Evolutionary conservation across 2,888 invertebrate species (phyloP), one percentile per base, ranked within the genome.

Genomic region (Andrena dorsata): DNA sequence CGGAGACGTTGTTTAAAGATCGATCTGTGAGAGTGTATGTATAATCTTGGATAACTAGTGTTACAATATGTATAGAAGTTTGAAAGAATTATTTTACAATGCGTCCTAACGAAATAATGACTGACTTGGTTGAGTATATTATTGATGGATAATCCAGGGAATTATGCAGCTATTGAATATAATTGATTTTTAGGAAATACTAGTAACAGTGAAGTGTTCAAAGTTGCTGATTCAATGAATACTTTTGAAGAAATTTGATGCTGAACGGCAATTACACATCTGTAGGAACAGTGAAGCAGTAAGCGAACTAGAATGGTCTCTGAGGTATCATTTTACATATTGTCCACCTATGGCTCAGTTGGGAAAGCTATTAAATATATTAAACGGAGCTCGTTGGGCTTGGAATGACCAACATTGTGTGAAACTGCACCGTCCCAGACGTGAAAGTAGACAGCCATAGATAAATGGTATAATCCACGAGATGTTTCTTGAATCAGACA

Each of bases 331-430:
- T 16, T 41, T 70, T 70, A 10, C 58, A 41, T 35, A 10, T 13
- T 35, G 41, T 58, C 26, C 13, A 30, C 30, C 20, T 13, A 20
- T 30, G 30, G 6, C 30, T 30, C 51, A 51, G 26, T 26, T 26
- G 58, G 58, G 58, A 26, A 28, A 58, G 58, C n/a, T 56, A 35
- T 7, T 71, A 61, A 61, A 71, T 49, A 71, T 49, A 71, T 49
- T 30, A 60, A 61, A 16, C 8, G 13, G 6, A 30, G 13, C 47
- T 49, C 16, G 23, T 23, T 61, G 16, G 28, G 8, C 23, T 47
- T 61, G 30, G 16, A 13, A 20, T 41, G 47, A 0, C 28, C 30
- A 8, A 60, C 16, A 64, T 23, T 16, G 16, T 3, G 47, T 64
- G 23, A 64, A 47, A 64, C 20, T 23, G 7, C 47, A 26, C 16